A percentile compares a stretch with the other conserved stretches of the same genome.
Conservation (phyloP, 2,888 invertebrate genomes). For the Andrena praecox region DNA sequence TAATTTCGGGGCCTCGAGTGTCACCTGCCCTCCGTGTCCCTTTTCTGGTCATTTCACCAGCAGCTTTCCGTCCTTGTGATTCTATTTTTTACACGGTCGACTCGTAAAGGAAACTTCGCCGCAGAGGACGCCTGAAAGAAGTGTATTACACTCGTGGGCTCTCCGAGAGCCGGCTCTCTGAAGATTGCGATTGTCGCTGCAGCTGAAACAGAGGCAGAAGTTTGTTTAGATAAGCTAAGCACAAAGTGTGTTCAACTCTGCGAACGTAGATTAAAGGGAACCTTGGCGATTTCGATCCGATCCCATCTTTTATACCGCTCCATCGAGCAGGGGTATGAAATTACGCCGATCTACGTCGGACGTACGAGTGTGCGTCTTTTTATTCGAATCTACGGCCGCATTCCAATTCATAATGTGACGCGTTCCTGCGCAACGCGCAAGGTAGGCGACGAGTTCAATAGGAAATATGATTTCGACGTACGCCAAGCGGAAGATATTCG, state of each 20-base stretch:
- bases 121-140: background rate
- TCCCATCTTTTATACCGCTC: constrained; percentile 8
- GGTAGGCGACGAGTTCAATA: constrained; percentile 42
- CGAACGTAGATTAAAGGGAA: background rate
- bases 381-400: constrained; percentile 17
- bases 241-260: too few species aligned
- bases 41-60: constrained; percentile 35
- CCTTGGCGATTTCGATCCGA: background rate
- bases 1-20: constrained; percentile 51
- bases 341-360: constrained; percentile 36
- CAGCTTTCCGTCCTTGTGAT: background rate
- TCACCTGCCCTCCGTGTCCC: constrained; percentile 34
- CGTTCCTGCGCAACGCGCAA: constrained; percentile 11
- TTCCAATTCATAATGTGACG: constrained; percentile 7
- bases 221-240: too few species aligned
- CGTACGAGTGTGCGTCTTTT: constrained; percentile 4
- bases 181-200: background rate
- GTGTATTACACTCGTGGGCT: background rate
- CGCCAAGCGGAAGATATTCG: constrained; percentile 68
- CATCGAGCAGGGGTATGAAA: constrained; percentile 24
- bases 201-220: too few species aligned
- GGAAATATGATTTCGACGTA: constrained; percentile 67
- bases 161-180: background rate
- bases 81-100: too few species aligned
- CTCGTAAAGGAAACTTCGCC: background rate